Percentiles rank a stretch among this genome's conserved stretches.
phyloP scores from a whole-genome alignment of 2,888 invertebrate genomes.

The Anoncus sp. region DNA sequence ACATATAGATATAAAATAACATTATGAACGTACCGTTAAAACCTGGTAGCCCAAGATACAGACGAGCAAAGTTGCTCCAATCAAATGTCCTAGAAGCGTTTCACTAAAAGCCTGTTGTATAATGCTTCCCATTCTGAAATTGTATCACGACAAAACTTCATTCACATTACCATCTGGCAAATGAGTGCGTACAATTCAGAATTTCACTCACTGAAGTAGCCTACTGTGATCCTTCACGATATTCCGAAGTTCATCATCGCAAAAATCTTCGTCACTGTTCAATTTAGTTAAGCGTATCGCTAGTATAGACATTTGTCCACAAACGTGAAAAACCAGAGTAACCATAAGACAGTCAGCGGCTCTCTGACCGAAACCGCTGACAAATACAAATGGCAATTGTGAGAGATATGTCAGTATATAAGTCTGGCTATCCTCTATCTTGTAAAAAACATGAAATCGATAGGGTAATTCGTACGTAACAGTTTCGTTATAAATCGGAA shows the following conservation, averaged over 20 bases:
- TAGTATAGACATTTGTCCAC: slow-evolving; percentile 73
- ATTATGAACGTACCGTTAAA: slow-evolving; percentile 56
- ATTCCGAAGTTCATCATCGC: slow-evolving; percentile 63
- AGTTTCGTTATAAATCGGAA: slow-evolving; percentile 45
- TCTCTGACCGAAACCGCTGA: slow-evolving; percentile 72
- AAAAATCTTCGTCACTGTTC: slow-evolving; percentile 56
- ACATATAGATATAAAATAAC: neutral
- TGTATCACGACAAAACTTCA: neutral
- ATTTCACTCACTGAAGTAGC: slow-evolving; percentile 71
- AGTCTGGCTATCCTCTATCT: slow-evolving; percentile 69
- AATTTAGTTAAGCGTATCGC: slow-evolving; percentile 70
- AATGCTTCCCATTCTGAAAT: slow-evolving; percentile 60
- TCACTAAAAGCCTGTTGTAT: slow-evolving; percentile 66
- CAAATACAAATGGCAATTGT: slow-evolving; percentile 73
- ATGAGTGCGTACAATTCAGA: too few species aligned
- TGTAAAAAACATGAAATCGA: slow-evolving; percentile 74
- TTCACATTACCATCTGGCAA: slow-evolving; percentile 5
- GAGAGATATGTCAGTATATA: slow-evolving; percentile 72
- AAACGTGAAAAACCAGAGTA: slow-evolving; percentile 74
- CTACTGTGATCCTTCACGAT: slow-evolving; percentile 70
- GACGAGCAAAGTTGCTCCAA: slow-evolving; percentile 66
- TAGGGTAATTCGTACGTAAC: slow-evolving; percentile 72
- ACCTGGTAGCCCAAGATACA: slow-evolving; percentile 66
- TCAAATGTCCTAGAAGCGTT: slow-evolving; percentile 63
- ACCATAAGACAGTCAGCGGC: slow-evolving; percentile 74